Conservation (phyloP, 1,140 invertebrate species). For the Drosophila funebris region DNA sequence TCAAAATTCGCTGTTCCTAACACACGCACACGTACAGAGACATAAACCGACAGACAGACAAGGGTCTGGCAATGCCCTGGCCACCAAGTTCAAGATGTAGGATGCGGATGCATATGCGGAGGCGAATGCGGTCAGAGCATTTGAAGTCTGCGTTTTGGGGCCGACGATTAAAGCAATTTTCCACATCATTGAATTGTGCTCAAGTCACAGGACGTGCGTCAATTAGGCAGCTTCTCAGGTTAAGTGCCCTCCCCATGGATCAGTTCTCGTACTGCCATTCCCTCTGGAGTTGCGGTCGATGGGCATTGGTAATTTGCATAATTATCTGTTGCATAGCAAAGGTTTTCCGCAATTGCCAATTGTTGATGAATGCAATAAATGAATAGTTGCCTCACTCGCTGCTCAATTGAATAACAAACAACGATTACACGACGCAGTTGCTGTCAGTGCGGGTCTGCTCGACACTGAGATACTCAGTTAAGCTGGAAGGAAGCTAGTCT, state of each 20-base stretch:
- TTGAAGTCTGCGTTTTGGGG: not conserved
- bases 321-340: constrained; percentile 21
- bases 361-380: constrained; percentile 1
- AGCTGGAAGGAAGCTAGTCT: no score
- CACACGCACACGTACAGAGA: constrained; percentile 1
- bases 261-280: not conserved
- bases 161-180: constrained; percentile 68
- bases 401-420: no score
- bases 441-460: no score
- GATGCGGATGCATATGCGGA: not conserved
- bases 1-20: constrained; percentile 2
- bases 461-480: no score
- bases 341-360: not conserved
- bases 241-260: not conserved
- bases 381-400: no score
- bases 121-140: not conserved
- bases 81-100: constrained; percentile 5
- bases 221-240: constrained; percentile 39
- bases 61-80: not conserved
- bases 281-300: not conserved
- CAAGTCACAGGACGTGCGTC: constrained; percentile 57
- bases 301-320: constrained; percentile 26
- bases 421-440: no score
- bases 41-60: no score
- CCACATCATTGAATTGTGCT: constrained; percentile 65